These are phyloP conservation scores for Dryocosmus kuriphilus DNA, from an alignment of 2,888 invertebrate genomes.

Conservation along the genomic window DNA sequence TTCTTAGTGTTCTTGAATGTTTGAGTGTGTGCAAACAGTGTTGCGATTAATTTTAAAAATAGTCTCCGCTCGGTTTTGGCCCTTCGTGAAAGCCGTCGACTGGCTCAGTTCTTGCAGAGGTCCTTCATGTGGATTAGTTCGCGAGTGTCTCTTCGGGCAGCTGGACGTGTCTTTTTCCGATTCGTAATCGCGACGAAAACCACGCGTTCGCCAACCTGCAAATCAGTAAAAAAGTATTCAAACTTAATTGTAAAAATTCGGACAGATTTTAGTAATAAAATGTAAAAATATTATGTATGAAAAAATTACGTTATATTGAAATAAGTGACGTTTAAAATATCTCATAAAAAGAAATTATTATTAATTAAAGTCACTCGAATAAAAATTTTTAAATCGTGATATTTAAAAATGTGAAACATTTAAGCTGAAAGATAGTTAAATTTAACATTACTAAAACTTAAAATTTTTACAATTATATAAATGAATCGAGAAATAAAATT, in stretches of 20 bases:
- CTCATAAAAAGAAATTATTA: neutral
- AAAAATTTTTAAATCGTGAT: too few relatives aligned
- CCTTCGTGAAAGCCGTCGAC: constrained; percentile 38
- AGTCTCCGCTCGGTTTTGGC: constrained; percentile 28
- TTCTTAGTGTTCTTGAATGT: constrained; percentile 14
- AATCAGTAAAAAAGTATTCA: neutral
- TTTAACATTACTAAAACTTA: too few relatives aligned
- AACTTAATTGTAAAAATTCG: neutral
- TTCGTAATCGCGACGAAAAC: constrained; percentile 5
- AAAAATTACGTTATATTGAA: neutral
- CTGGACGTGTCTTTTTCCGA: constrained; percentile 9
- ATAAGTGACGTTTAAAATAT: neutral
- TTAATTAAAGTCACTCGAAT: too few relatives aligned
- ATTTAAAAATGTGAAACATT: too few relatives aligned
- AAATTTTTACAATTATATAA: too few relatives aligned
- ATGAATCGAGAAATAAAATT: too few relatives aligned
- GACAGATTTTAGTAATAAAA: too few relatives aligned
- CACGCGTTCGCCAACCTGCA: neutral
- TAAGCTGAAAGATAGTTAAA: too few relatives aligned
- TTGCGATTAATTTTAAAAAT: constrained; percentile 43
- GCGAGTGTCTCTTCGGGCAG: constrained; percentile 43
- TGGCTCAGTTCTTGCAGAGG: constrained; percentile 41
- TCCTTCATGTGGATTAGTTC: constrained; percentile 49
- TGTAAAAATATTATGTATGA: too few relatives aligned
- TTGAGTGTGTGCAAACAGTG: constrained; percentile 16